A percentile compares a stretch with the other conserved stretches of the same genome.
phyloP scores from a whole-genome alignment of 1,140 invertebrate genomes.

The Diachasma alloeum region DNA sequence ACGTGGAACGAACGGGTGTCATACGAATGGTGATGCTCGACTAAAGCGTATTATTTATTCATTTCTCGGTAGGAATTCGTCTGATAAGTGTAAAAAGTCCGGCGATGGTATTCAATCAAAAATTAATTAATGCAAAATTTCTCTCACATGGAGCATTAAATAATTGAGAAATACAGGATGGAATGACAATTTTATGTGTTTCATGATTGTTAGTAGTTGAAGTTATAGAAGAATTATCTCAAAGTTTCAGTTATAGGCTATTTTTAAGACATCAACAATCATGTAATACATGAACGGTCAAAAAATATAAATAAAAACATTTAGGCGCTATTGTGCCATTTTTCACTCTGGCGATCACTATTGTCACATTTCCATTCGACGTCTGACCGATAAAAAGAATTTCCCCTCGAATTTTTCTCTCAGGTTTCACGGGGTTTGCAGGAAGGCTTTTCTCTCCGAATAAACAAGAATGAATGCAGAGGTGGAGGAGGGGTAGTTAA shows the following conservation, averaged over 20 bases:
- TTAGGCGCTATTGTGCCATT: no score
- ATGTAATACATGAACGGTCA: no score
- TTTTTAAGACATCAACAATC: no score
- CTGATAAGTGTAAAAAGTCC: background rate
- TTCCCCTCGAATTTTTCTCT: background rate
- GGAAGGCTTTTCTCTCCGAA: background rate
- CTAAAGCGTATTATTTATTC: slow-evolving; percentile 19
- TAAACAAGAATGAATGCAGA: background rate
- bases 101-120: background rate
- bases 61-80: slow-evolving; percentile 23
- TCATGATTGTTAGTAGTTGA: no score
- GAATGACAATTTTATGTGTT: background rate
- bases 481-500: background rate
- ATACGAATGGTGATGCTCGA: slow-evolving; percentile 9
- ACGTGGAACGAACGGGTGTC: slow-evolving; percentile 22
- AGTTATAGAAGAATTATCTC: no score
- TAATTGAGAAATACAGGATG: background rate
- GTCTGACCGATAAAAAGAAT: slow-evolving; percentile 16
- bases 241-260: no score
- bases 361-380: background rate
- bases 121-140: background rate
- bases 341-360: background rate
- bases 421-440: background rate
- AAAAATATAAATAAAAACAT: no score
- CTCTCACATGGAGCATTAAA: background rate